phyloP scores from a whole-genome alignment of 2,797 vertebrate genomes.

The Glyptemys insculpta region DNA sequence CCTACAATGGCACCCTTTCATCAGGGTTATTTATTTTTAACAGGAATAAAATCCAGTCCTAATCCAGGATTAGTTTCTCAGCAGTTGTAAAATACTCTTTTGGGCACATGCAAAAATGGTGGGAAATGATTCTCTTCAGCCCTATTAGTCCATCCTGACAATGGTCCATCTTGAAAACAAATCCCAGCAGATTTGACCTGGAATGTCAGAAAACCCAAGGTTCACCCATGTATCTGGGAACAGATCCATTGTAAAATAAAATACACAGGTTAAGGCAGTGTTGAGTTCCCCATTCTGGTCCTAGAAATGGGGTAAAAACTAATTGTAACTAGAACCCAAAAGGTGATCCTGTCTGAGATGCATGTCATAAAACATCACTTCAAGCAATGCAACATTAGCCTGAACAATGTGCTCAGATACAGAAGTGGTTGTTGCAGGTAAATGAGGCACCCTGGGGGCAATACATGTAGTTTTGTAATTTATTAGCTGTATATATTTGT shows the following conservation, averaged over 20 bases:
- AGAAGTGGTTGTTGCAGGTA: conserved; percentile 14
- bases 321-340: conserved; percentile 30
- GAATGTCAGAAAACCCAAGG: background rate
- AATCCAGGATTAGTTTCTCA: background rate
- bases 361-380: conserved; percentile 12
- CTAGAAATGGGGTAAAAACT: background rate
- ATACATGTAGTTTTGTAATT: background rate
- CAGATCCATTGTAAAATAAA: conserved; percentile 20
- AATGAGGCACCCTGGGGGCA: background rate
- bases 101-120: background rate
- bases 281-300: background rate
- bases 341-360: background rate
- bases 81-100: background rate
- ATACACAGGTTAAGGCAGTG: background rate
- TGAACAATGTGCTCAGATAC: conserved; percentile 37
- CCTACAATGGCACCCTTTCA: background rate
- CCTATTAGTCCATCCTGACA: background rate
- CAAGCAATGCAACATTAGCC: conserved; percentile 44
- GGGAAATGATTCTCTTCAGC: background rate
- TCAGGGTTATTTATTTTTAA: background rate
- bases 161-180: background rate
- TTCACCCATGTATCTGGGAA: background rate
- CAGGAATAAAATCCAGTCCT: background rate
- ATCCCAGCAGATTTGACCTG: background rate
- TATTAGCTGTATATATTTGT: background rate